A percentile compares a stretch with the other conserved stretches of the same genome.
phyloP scores from a whole-genome alignment of 2,113 vertebrate genomes.

The Sceloporus tristichus region DNA sequence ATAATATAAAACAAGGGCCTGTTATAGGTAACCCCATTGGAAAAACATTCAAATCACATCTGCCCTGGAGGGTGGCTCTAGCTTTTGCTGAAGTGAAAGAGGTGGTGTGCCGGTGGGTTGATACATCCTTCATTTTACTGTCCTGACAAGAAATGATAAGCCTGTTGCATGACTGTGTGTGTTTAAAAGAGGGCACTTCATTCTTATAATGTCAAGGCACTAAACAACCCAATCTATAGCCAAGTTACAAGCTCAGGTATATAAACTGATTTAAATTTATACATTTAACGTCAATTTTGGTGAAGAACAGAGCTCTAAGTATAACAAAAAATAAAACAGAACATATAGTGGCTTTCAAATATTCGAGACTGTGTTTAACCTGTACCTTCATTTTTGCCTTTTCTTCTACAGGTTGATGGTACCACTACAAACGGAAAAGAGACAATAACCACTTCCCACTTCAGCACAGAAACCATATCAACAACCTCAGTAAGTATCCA shows the following conservation, averaged over 20 bases:
- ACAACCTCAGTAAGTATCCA: conserved; percentile 73
- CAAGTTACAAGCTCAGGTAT: no score
- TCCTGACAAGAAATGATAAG: neutral
- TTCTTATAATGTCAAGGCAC: neutral
- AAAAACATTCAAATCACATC: neutral
- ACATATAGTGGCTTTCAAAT: neutral
- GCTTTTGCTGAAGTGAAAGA: neutral
- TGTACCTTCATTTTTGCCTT: conserved; percentile 29
- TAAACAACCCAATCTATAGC: neutral
- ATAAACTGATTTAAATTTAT: neutral
- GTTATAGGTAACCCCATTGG: rapidly evolving
- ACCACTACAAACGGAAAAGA: conserved; percentile 64
- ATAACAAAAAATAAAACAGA: neutral
- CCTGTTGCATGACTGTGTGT: neutral
- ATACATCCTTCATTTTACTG: neutral
- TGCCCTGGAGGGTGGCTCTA: neutral
- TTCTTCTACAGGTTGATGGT: conserved; percentile 72
- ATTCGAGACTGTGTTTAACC: neutral
- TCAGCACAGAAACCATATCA: conserved; percentile 70
- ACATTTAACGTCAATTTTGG: neutral
- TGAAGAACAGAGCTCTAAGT: neutral
- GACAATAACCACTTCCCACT: conserved; percentile 46
- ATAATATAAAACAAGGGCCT: neutral
- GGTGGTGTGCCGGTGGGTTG: neutral
- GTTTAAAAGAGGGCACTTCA: neutral